phyloP scores from a whole-genome alignment of 2,797 vertebrate genomes.

The Leptoclinus maculatus region DNA sequence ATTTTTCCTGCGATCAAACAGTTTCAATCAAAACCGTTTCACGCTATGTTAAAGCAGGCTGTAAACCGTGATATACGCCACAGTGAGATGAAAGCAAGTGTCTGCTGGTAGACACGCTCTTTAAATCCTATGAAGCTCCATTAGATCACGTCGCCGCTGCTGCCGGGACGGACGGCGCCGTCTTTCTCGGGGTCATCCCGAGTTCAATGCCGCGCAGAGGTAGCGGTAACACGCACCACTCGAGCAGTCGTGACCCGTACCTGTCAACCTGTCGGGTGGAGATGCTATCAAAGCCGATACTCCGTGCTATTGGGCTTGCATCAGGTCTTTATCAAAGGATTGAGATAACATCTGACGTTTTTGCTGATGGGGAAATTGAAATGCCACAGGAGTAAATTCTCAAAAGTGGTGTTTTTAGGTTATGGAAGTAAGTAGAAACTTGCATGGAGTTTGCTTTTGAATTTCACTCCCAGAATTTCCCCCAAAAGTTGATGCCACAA shows the following conservation, averaged over 20 bases:
- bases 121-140: neutral
- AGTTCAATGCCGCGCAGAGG: conserved; percentile 43
- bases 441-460: neutral
- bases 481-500: neutral
- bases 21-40: neutral
- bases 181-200: conserved; percentile 25
- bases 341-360: conserved; percentile 23
- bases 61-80: neutral
- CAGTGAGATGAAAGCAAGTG: neutral
- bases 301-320: conserved; percentile 5
- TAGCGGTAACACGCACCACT: conserved; percentile 15
- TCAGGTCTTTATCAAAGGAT: conserved; percentile 47
- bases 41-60: neutral
- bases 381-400: neutral
- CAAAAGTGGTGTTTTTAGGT: neutral
- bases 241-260: conserved; percentile 34
- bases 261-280: conserved; percentile 40
- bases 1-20: neutral
- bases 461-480: neutral
- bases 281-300: conserved; percentile 34
- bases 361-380: conserved; percentile 23
- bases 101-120: neutral
- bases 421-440: neutral
- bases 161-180: conserved; percentile 19
- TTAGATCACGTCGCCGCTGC: conserved; percentile 12